A percentile compares a stretch with the other conserved stretches of the same genome.
Evolutionary conservation across 2,797 vertebrate genomes (phyloP).

Genomic region (Choloepus didactylus): DNA sequence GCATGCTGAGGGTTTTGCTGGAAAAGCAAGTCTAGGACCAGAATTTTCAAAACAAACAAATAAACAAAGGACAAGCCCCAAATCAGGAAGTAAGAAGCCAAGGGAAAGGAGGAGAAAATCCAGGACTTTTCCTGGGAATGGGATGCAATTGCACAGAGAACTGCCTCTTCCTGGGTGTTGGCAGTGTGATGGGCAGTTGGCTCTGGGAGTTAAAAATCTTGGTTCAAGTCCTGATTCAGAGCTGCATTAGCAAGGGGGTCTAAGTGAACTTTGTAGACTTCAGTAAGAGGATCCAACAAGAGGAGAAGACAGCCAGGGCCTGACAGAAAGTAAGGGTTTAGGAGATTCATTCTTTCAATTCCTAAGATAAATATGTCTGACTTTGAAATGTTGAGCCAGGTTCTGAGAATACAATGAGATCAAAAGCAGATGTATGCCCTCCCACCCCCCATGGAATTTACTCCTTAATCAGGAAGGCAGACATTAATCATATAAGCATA

Average conservation of each 20-base stretch:
- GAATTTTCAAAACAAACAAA: background rate
- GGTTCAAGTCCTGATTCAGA: background rate
- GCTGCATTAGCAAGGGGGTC: background rate
- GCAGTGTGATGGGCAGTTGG: no score
- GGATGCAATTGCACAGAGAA: background rate
- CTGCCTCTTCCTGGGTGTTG: background rate
- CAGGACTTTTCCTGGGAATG: background rate
- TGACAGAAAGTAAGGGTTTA: background rate
- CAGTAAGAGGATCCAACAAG: background rate
- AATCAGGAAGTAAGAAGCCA: background rate
- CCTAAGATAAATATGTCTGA: background rate
- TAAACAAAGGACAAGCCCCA: background rate
- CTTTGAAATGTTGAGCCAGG: background rate
- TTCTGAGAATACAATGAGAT: background rate
- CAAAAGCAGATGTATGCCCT: background rate
- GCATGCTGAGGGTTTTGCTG: background rate
- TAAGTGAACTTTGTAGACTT: background rate
- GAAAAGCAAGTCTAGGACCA: background rate
- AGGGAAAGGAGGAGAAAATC: background rate
- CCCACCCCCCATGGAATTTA: background rate
- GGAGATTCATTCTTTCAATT: background rate
- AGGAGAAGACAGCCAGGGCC: background rate
- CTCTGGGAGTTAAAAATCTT: background rate
- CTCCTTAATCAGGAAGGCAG: background rate
- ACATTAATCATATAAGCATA: background rate